Base-by-base conservation (phyloP, 2,113 vertebrate species). In the Heterotis niloticus region DNA sequence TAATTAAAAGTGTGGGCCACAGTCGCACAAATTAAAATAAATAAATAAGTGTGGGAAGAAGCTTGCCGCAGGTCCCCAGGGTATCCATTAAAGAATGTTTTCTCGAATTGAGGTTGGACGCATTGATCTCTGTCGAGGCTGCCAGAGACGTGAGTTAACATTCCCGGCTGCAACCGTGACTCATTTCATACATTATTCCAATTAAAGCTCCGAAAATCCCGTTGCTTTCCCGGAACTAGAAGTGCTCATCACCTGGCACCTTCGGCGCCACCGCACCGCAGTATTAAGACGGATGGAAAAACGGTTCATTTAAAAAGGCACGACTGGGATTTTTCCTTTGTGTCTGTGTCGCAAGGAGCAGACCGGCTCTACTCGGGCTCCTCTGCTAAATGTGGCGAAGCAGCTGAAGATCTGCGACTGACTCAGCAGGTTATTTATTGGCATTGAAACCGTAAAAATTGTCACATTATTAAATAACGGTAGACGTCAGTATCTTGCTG, bases 31-130 rank as follows among this genome's bases (percentile, higher is more conserved):
- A 90, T 91, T 87, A 83, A 91, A 90, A 91, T 89, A 91, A 91
- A 91, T 89, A 93, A 91, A 92, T 89, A 89, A 90, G 81, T 77
- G 78, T 84, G 81, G 82, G 83, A 89, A 84, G 87, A 89, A 78
- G 84, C 88, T 87, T 80, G 77, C 79, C 67, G 52, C 81, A 71
- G 82, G 83, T 90, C 92, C 90, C 86, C 68, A 20, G 90, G 90
- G 92, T 85, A 91, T 90, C 91, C 90, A 92, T 93, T 92, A 93
- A 91, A 91, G 89, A 89, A 92, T 91, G 90, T 92, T 91, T 91
- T 91, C 89, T 90, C 90, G 90, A 91, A 91, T 90, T 89, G 91
- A 91, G 92, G 92, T 92, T 90, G 91, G 90, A 90, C 88, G 91
- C 91, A 93, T 92, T 92, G 92, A 93, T 93, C 92, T 93, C 90